Conservation (phyloP, 2,113 vertebrate genomes). For the Ceyx margarethae region DNA sequence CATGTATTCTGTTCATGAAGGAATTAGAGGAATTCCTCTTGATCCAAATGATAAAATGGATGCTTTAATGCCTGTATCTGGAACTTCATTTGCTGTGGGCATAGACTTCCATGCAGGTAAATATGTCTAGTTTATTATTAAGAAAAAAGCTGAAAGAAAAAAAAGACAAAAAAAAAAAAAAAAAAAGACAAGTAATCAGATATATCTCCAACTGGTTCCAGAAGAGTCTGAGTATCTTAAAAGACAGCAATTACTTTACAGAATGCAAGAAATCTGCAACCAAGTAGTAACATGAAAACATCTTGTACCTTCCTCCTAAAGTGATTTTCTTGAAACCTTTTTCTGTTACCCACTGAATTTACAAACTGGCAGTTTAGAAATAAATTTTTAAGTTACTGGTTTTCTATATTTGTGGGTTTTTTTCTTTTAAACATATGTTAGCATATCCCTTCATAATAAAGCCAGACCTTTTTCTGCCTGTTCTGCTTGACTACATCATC, state of each 20-base stretch:
- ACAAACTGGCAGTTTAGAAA: background rate
- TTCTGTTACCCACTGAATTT: background rate
- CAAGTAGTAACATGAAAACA: background rate
- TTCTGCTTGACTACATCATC: background rate
- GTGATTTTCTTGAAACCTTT: background rate
- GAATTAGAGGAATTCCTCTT: conserved; percentile 90
- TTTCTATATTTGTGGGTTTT: background rate
- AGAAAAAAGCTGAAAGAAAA: background rate
- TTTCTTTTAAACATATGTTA: background rate
- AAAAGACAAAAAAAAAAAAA: no score
- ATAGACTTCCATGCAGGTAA: conserved; percentile 98
- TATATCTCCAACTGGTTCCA: background rate
- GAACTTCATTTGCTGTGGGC: conserved; percentile 94
- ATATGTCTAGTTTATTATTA: background rate
- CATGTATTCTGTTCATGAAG: conserved; percentile 97
- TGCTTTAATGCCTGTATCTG: conserved; percentile 94
- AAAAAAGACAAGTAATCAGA: background rate
- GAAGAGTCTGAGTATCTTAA: background rate
- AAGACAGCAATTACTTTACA: background rate
- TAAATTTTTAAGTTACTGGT: background rate
- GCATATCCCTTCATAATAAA: background rate
- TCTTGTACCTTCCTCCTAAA: background rate
- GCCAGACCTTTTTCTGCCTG: background rate
- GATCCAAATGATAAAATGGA: conserved; percentile 93
- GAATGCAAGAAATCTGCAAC: background rate